phyloP scores from a whole-genome alignment of 2,888 invertebrate species.

The Sclerodermus sp. region DNA sequence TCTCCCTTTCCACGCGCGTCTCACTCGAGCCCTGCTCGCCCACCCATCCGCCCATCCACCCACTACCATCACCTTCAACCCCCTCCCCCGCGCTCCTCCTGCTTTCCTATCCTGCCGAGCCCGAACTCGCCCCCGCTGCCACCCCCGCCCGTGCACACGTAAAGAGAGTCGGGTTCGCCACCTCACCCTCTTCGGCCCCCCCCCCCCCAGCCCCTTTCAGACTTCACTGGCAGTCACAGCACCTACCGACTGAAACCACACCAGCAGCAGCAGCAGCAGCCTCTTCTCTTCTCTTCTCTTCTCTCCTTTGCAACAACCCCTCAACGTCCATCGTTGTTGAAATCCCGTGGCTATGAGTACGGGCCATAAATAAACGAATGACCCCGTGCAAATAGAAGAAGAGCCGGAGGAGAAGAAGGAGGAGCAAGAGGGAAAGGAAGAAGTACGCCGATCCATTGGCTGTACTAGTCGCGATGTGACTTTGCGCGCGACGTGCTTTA shows the following conservation, averaged over 20 bases:
- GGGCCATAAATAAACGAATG: constrained; percentile 51
- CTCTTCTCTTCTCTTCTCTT: constrained; percentile 15
- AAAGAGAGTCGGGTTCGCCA: not conserved
- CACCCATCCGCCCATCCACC: constrained; percentile 13
- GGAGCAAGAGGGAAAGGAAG: too few species aligned
- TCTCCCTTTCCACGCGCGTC: too few species aligned
- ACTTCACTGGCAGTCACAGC: not conserved
- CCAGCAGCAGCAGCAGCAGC: constrained; percentile 8
- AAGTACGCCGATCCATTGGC: too few species aligned
- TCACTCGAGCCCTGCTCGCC: constrained; percentile 21
- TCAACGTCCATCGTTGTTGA: constrained; percentile 28
- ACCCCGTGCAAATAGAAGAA: constrained; percentile 41
- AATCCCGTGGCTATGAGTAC: constrained; percentile 33
- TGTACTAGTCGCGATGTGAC: too few species aligned
- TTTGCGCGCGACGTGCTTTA: too few species aligned
- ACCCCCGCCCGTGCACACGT: constrained; percentile 7
- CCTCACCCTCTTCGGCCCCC: constrained; percentile 6
- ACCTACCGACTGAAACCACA: constrained; percentile 11
- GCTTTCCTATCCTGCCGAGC: too few species aligned
- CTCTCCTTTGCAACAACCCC: constrained; percentile 30
- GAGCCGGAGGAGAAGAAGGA: too few species aligned
- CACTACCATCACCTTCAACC: constrained; percentile 16
- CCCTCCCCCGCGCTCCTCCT: constrained; percentile 12
- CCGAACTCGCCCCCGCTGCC: constrained; percentile 13
- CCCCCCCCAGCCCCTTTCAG: constrained; percentile 1